phyloP scores from a whole-genome alignment of 2,888 invertebrate genomes.

The Hypolimnas misippus region DNA sequence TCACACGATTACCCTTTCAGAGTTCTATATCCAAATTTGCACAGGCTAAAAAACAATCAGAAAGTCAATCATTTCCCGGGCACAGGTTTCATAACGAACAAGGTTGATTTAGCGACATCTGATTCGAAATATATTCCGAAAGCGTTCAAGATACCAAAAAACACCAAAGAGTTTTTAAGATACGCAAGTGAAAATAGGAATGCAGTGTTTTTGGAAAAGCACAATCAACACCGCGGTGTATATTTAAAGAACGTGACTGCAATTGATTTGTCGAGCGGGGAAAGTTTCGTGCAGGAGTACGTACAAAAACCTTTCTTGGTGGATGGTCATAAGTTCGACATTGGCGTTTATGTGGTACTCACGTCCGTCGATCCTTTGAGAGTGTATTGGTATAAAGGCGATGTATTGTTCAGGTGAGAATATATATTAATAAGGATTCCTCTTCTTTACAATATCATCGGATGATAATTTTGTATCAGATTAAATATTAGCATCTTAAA shows the following conservation, averaged over 20 bases:
- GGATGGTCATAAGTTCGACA: slow-evolving; percentile 97
- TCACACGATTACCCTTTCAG: slow-evolving; percentile 96
- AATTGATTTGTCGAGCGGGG: slow-evolving; percentile 87
- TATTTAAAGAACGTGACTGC: slow-evolving; percentile 87
- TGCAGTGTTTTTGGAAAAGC: slow-evolving; percentile 94
- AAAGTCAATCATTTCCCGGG: slow-evolving; percentile 97
- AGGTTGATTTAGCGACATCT: slow-evolving; percentile 93
- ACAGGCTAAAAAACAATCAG: slow-evolving; percentile 87
- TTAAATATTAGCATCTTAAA: too few relatives aligned
- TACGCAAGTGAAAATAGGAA: slow-evolving; percentile 87
- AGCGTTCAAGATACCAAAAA: slow-evolving; percentile 93
- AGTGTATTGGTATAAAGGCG: slow-evolving; percentile 94
- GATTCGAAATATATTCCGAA: slow-evolving; percentile 91
- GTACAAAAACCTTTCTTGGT: slow-evolving; percentile 94
- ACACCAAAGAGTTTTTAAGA: slow-evolving; percentile 87
- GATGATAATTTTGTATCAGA: too few relatives aligned
- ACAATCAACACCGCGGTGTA: slow-evolving; percentile 95
- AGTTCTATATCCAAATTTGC: slow-evolving; percentile 76
- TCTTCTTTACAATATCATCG: too few relatives aligned
- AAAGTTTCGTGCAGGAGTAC: slow-evolving; percentile 96
- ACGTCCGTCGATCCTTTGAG: slow-evolving; percentile 96
- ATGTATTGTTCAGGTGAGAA: slow-evolving; percentile 92
- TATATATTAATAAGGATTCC: slow-evolving; percentile 13
- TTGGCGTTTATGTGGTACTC: slow-evolving; percentile 96
- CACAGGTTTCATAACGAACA: slow-evolving; percentile 95